These are phyloP conservation scores for Umimayanthus chanpuru DNA, from an alignment of 92 coral and sea anemone species.

Conservation along the genomic window DNA sequence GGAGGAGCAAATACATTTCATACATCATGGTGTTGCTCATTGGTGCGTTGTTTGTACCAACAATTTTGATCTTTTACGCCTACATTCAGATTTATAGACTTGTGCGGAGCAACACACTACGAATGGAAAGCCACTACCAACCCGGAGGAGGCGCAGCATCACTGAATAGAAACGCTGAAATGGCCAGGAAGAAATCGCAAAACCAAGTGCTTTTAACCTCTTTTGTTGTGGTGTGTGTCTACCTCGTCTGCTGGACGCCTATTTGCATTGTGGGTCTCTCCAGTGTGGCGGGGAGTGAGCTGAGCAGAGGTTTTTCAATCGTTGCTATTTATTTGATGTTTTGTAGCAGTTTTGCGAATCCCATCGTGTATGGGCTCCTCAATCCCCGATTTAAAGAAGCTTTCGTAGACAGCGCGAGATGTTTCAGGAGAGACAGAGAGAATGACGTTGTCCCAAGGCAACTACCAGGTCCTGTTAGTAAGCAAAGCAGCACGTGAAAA, in stretches of 20 bases:
- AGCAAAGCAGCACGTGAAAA: background rate
- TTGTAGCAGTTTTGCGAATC: slow-evolving; percentile 71
- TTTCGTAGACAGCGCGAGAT: slow-evolving; percentile 29
- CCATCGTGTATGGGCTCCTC: slow-evolving; percentile 78
- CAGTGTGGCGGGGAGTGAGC: slow-evolving; percentile 52
- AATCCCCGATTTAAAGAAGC: slow-evolving; percentile 77
- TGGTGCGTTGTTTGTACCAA: slow-evolving; percentile 51
- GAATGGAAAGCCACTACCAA: slow-evolving; percentile 24
- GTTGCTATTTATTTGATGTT: slow-evolving; percentile 60
- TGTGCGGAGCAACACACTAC: slow-evolving; percentile 58
- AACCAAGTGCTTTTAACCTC: slow-evolving; percentile 70
- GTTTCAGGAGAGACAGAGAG: background rate
- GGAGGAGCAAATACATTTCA: slow-evolving; percentile 54
- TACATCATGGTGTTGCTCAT: slow-evolving; percentile 61
- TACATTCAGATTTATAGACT: slow-evolving; percentile 74
- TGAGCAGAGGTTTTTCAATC: slow-evolving; percentile 46
- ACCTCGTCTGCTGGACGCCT: slow-evolving; percentile 72
- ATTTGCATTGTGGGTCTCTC: slow-evolving; percentile 65
- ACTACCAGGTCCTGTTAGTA: background rate
- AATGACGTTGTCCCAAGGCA: background rate
- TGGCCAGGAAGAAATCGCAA: slow-evolving; percentile 23
- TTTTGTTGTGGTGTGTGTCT: slow-evolving; percentile 73
- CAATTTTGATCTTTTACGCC: slow-evolving; percentile 66
- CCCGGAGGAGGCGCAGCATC: background rate
- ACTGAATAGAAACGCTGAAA: slow-evolving; percentile 50